A percentile compares a stretch with the other conserved stretches of the same genome.
These are phyloP conservation scores for Globicephala melas DNA, from an alignment of 2,113 vertebrate genomes.

Conservation along the genomic window DNA sequence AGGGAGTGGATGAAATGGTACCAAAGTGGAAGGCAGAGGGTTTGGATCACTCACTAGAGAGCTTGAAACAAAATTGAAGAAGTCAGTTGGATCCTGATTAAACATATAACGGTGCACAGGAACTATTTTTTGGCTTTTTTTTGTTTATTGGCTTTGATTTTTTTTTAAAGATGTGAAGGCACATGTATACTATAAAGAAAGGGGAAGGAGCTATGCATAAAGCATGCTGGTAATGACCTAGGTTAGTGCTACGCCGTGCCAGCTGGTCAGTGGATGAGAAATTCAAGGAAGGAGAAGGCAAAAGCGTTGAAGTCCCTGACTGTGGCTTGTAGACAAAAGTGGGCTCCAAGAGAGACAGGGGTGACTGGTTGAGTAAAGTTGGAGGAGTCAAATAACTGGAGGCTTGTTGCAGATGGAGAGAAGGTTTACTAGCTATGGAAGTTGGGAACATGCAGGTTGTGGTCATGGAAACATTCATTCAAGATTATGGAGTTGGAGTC, in stretches of 20 bases:
- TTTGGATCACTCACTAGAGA: not conserved
- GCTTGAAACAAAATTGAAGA: not conserved
- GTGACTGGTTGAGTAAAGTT: not conserved
- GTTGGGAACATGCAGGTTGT: not conserved
- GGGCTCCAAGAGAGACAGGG: not conserved
- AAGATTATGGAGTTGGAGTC: not conserved
- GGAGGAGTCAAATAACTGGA: not conserved
- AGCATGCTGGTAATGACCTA: not conserved
- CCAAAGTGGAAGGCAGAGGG: not conserved
- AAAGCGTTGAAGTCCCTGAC: not conserved
- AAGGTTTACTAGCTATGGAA: not conserved
- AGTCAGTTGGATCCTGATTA: not conserved
- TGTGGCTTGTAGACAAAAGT: not conserved
- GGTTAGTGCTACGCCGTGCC: accelerated
- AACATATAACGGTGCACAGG: not conserved
- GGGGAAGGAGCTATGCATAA: not conserved
- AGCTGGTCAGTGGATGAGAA: not conserved
- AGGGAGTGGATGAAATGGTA: not conserved
- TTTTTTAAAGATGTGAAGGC: not conserved
- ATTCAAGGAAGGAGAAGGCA: not conserved
- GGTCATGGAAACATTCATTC: not conserved
- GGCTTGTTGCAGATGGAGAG: not conserved
- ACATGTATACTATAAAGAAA: not conserved
- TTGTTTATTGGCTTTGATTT: not conserved
- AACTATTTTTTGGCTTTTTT: not conserved